These are phyloP conservation scores for Rhopalosiphum maidis DNA, from an alignment of 1,140 invertebrate genomes.

Conservation along the genomic window DNA sequence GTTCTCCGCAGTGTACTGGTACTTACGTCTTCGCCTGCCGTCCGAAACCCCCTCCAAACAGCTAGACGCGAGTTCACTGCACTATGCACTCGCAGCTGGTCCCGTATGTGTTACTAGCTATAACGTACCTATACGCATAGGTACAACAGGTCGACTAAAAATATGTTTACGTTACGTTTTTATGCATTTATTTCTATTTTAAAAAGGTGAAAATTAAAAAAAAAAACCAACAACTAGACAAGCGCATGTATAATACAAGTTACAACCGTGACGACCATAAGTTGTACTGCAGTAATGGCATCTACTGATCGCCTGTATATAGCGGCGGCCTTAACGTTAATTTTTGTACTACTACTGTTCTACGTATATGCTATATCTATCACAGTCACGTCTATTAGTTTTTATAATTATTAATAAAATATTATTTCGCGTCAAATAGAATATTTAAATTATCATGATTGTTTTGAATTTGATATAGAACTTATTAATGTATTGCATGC, in stretches of 20 bases:
- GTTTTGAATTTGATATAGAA: background rate
- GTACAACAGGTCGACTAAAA: background rate
- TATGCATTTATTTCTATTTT: background rate
- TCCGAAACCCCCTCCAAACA: background rate
- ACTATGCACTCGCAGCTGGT: conserved; percentile 33
- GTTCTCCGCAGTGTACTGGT: background rate
- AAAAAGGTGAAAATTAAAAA: background rate
- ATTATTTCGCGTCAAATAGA: no score
- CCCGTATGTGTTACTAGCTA: no score
- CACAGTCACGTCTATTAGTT: background rate
- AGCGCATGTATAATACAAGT: background rate
- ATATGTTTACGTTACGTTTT: background rate
- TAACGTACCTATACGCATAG: background rate
- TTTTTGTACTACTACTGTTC: background rate
- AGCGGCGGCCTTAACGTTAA: background rate
- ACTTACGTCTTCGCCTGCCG: background rate
- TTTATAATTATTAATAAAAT: background rate
- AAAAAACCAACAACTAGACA: background rate
- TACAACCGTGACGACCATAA: background rate
- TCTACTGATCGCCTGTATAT: background rate
- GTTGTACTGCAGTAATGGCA: background rate
- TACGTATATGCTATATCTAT: background rate
- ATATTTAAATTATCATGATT: background rate
- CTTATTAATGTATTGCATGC: background rate
- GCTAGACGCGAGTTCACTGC: conserved; percentile 46